Conservation (phyloP, 1,140 invertebrate species). For the Acyrthosiphon pisum region DNA sequence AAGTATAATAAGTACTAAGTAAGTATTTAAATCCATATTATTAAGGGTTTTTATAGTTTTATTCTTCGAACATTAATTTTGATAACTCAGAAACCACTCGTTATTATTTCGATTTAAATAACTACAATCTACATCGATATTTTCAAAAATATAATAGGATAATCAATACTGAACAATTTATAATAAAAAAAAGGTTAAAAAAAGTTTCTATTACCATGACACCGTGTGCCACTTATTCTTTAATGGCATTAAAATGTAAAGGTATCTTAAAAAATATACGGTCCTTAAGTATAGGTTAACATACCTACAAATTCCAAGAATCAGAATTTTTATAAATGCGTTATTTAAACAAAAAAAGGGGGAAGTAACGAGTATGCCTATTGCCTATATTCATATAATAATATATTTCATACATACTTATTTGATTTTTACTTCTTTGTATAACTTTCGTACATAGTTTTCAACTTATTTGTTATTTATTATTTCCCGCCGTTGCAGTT, state of each 20-base stretch:
- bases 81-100: background rate
- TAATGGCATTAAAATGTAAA: background rate
- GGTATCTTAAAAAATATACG: background rate
- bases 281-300: background rate
- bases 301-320: background rate
- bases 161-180: background rate
- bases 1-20: background rate
- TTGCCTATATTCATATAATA: background rate
- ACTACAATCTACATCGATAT: background rate
- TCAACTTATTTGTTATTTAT: background rate
- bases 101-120: background rate
- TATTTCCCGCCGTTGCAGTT: background rate
- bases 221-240: background rate
- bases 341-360: background rate
- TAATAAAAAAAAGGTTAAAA: background rate
- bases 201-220: background rate
- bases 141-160: background rate
- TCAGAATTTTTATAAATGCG: background rate
- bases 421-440: background rate
- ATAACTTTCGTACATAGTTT: background rate
- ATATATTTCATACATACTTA: background rate
- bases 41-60: background rate
- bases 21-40: too few species aligned
- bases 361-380: background rate
- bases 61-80: background rate